These are phyloP conservation scores for Kryptopterus vitreolus DNA, from an alignment of 2,797 vertebrate species.

Conservation along the genomic window DNA sequence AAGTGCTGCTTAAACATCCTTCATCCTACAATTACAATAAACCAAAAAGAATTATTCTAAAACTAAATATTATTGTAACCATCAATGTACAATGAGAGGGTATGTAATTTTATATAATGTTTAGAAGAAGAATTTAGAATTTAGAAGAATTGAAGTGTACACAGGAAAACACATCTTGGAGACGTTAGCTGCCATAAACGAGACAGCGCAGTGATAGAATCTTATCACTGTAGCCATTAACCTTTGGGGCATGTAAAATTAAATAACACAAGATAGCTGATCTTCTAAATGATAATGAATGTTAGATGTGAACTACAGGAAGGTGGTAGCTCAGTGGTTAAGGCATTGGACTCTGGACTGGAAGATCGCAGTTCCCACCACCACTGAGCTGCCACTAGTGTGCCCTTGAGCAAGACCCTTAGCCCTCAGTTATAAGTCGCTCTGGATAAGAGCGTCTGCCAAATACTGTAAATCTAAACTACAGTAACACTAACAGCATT, in stretches of 20 bases:
- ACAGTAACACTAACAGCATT: constrained; percentile 25
- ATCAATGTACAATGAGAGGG: not conserved
- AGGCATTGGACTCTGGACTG: no score
- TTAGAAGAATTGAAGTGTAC: not conserved
- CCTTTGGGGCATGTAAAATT: not conserved
- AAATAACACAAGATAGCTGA: not conserved
- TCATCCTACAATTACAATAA: not conserved
- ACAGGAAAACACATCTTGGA: not conserved
- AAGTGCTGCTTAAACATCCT: not conserved
- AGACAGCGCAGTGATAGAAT: not conserved
- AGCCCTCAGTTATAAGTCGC: no score
- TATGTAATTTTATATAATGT: constrained; percentile 1
- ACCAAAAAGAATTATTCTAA: not conserved
- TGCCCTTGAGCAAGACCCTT: no score
- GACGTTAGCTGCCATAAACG: not conserved
- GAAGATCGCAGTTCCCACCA: no score
- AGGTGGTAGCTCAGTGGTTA: no score
- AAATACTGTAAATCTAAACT: no score
- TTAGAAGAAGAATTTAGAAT: not conserved
- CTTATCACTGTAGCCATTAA: not conserved
- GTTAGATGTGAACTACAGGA: not conserved
- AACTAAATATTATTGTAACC: not conserved
- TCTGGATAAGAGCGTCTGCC: no score
- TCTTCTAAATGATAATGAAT: not conserved
- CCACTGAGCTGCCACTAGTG: no score